phyloP scores from a whole-genome alignment of 1,140 invertebrate genomes.

The Drosophila varians region DNA sequence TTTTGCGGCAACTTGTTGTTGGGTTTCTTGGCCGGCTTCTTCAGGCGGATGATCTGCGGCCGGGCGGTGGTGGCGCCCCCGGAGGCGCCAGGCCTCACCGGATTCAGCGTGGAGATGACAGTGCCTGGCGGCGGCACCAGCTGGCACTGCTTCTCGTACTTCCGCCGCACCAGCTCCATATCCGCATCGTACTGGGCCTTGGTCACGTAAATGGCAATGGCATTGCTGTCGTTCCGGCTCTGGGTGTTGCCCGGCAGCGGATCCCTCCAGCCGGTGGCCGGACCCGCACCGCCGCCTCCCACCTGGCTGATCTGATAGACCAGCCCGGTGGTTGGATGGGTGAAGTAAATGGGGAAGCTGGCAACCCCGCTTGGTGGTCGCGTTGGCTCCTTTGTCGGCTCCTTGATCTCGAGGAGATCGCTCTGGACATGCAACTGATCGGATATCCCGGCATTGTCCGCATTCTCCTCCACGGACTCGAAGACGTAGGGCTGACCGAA shows the following conservation, averaged over 20 bases:
- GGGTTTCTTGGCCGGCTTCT: slow-evolving; percentile 47
- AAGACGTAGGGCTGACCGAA: slow-evolving; percentile 49
- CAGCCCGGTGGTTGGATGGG: slow-evolving; percentile 74
- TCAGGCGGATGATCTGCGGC: slow-evolving; percentile 71
- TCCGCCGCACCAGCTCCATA: slow-evolving; percentile 36
- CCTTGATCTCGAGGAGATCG: slow-evolving; percentile 46
- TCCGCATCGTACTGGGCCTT: slow-evolving; percentile 77
- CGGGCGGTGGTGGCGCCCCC: slow-evolving; percentile 43
- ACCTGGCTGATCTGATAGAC: slow-evolving; percentile 78
- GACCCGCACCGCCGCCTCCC: neutral
- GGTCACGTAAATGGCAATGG: slow-evolving; percentile 73
- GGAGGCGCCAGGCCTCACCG: neutral
- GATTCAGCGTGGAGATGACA: slow-evolving; percentile 39
- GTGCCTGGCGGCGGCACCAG: neutral
- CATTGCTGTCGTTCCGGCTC: slow-evolving; percentile 36
- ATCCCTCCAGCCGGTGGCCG: no score
- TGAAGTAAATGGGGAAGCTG: slow-evolving; percentile 74
- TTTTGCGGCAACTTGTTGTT: slow-evolving; percentile 53
- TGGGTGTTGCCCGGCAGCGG: no score
- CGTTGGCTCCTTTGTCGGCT: slow-evolving; percentile 2
- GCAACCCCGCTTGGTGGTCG: neutral
- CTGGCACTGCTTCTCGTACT: slow-evolving; percentile 62
- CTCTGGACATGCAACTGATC: slow-evolving; percentile 55
- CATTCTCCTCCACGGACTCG: slow-evolving; percentile 43
- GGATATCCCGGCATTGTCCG: neutral